phyloP scores from a whole-genome alignment of 1,140 invertebrate species.

The Drosophila melanica region DNA sequence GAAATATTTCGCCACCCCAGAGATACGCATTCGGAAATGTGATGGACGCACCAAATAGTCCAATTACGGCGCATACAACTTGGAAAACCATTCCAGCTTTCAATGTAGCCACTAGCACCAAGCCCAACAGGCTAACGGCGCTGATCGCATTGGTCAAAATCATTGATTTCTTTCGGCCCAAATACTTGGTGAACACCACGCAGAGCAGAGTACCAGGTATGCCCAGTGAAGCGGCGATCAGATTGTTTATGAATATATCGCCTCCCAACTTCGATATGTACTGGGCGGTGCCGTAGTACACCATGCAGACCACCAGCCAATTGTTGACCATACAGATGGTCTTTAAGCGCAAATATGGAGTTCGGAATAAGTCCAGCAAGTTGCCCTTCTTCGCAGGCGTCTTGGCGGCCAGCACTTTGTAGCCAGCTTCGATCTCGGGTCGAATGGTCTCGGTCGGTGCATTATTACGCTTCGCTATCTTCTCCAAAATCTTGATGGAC shows the following conservation, averaged over 20 bases:
- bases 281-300: slow-evolving; percentile 90
- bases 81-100: background rate
- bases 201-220: slow-evolving; percentile 89
- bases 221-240: slow-evolving; percentile 88
- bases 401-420: slow-evolving; percentile 66
- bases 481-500: slow-evolving; percentile 88
- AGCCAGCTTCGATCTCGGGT: slow-evolving; percentile 83
- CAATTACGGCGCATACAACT: slow-evolving; percentile 57
- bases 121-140: slow-evolving; percentile 87
- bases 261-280: slow-evolving; percentile 89
- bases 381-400: slow-evolving; percentile 85
- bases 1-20: slow-evolving; percentile 86
- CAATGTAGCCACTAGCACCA: slow-evolving; percentile 85
- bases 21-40: slow-evolving; percentile 86
- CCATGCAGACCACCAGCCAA: slow-evolving; percentile 90
- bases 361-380: slow-evolving; percentile 89
- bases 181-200: slow-evolving; percentile 87
- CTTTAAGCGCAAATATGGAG: slow-evolving; percentile 89
- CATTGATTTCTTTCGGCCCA: slow-evolving; percentile 88
- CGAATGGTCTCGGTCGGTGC: slow-evolving; percentile 85
- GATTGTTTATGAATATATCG: slow-evolving; percentile 90
- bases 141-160: slow-evolving; percentile 87
- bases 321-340: slow-evolving; percentile 89
- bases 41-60: slow-evolving; percentile 84
- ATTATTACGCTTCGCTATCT: slow-evolving; percentile 87